Evolutionary conservation across 2,888 invertebrate species (phyloP), one percentile per base, ranked within the genome.

Genomic region (Pandemis heparana): DNA sequence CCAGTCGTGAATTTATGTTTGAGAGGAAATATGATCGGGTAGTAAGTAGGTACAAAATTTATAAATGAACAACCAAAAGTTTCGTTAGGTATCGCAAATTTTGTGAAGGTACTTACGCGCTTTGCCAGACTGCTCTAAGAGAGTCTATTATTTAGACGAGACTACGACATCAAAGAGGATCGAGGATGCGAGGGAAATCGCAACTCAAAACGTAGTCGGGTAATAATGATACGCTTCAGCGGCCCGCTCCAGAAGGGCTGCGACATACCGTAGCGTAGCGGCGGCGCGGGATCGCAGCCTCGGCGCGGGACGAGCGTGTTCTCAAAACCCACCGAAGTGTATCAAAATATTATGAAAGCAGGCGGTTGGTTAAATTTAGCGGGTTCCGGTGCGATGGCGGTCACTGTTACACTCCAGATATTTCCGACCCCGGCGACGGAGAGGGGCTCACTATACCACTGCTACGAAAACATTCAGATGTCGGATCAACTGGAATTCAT

Each of bases 361-460:
- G 56, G 14, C n/a, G 39, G 51, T 56, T 38, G 38, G 51, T 41
- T 56, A 70, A 56, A 51, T 68, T 62, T 68, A 73, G 18, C 68
- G 9, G 12, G 46, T 61, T 72, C 67, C 69, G 69, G 51, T 70
- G 56, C n/a, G 70, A 63, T 63, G 70, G 39, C 68, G 72, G 72
- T 68, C 72, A 73, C 68, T 73, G 68, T 63, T 68, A 68, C 72
- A 73, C 67, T 32, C 51, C 53, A 32, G 67, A 67, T 72, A 63
- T 73, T 63, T 56, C 63, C 67, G 48, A 32, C 38, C 41, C 62
- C 14, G 65, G 51, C 48, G 38, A 4, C 12, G 43, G 43, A 12
- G 48, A 14, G n/a, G 16, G 43, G 14, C 48, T n/a, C n/a, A n/a
- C 53, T 23, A 48, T 48, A 70, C 51, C 23, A 56, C 51, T 48